These are phyloP conservation scores for Lepidostoma basale DNA, from an alignment of 1,140 invertebrate genomes.

Conservation along the genomic window DNA sequence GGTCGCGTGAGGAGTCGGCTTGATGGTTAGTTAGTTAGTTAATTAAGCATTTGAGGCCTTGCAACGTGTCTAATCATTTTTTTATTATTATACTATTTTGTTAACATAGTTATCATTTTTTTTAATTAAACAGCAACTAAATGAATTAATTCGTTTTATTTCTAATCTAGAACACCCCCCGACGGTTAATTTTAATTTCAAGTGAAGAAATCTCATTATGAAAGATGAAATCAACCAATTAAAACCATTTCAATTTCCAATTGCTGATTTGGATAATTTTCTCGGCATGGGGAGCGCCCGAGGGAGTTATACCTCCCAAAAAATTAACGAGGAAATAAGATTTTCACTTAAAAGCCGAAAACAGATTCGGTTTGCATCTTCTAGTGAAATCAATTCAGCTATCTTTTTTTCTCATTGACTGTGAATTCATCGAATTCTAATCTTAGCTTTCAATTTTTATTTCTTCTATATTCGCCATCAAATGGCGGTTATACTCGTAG, in stretches of 20 bases:
- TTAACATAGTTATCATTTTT: background rate
- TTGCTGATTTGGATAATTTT: constrained; percentile 1
- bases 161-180: background rate
- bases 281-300: background rate
- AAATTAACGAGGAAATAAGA: constrained; percentile 15
- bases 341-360: background rate
- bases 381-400: constrained; percentile 5
- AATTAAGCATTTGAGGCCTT: too few relatives aligned
- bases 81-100: background rate
- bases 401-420: too few relatives aligned
- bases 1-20: too few relatives aligned
- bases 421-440: background rate
- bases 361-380: background rate
- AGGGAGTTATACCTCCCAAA: background rate
- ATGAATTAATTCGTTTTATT: background rate
- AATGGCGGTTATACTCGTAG: background rate
- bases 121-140: background rate
- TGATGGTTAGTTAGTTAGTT: too few relatives aligned
- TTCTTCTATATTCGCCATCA: background rate
- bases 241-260: constrained; percentile 17
- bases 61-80: too few relatives aligned
- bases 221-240: background rate
- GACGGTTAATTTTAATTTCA: background rate
- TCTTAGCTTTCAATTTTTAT: background rate
- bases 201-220: background rate